These are phyloP conservation scores for Pygmarrhopalites habei DNA, from an alignment of 1,140 invertebrate species.

Conservation along the genomic window DNA sequence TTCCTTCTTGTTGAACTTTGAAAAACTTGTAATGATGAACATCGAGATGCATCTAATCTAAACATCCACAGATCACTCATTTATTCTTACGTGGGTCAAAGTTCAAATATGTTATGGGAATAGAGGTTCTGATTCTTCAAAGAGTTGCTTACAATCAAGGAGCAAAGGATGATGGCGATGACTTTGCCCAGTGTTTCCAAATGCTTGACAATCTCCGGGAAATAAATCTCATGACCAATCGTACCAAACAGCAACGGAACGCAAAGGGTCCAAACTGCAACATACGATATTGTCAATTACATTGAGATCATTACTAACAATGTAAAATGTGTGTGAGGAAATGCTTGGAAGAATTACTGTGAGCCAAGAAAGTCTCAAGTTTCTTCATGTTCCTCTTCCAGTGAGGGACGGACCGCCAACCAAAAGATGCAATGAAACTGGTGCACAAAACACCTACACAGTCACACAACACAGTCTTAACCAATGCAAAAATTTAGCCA, in stretches of 20 bases:
- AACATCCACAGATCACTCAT: no score
- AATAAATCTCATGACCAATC: constrained; percentile 35
- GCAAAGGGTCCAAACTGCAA: constrained; percentile 33
- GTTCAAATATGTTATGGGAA: not conserved
- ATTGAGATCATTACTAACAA: no score
- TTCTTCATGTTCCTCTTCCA: constrained; percentile 27
- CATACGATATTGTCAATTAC: no score
- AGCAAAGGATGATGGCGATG: constrained; percentile 19
- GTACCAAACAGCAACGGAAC: constrained; percentile 35
- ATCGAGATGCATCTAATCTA: not conserved
- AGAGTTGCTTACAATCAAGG: constrained; percentile 19
- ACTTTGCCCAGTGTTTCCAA: constrained; percentile 11
- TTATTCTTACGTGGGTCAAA: no score
- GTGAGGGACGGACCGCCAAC: constrained; percentile 24
- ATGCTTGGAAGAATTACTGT: no score
- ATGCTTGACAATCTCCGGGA: not conserved
- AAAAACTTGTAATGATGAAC: constrained; percentile 7
- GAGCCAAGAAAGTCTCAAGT: constrained; percentile 23
- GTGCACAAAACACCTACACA: constrained; percentile 14
- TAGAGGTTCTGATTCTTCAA: not conserved
- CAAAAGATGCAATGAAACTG: constrained; percentile 21
- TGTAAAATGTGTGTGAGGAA: no score
- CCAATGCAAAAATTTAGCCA: not conserved
- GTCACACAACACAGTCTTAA: no score
- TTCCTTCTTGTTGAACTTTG: constrained; percentile 14